Evolutionary conservation across 2,888 invertebrate genomes (phyloP), one percentile per base, ranked within the genome.

Genomic region (Pyrgus malvae): DNA sequence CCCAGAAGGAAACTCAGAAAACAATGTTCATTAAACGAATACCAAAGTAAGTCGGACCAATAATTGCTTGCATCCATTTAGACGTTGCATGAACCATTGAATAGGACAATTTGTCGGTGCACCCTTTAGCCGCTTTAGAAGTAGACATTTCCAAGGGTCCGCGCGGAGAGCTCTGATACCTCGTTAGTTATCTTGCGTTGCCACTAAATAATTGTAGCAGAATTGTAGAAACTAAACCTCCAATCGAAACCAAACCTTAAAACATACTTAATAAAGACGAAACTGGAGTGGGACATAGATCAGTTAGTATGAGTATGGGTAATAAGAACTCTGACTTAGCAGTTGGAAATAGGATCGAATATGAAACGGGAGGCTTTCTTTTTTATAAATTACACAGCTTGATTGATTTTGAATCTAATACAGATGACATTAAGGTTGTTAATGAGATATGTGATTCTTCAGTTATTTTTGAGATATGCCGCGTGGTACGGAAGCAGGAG

Each of bases 21-120:
- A 88, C 88, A 89, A 88, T 86, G 84, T 84, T 87, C 84, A 87
- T 87, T 89, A 86, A 83, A 83, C 68, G 84, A 79, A 88, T 87
- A 84, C 88, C 87, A 78, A 80, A 85, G 78, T 69, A 74, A 80
- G 74, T 60, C 58, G 59, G 60, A 68, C 67, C 73, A 77, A 78
- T 79, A 77, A 76, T 80, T 79, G 79, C 78, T 68, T 46, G 67
- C 65, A 66, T 69, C 76, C 76, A 75, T 78, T 78, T 76, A 75
- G 69, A 70, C 70, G 69, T 76, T 70, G 72, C 70, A 74, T 75
- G 70, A 72, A 73, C 76, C 76, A 74, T 76, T 84, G 77, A 85
- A 85, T 84, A 69, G 82, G 81, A 85, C 85, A 85, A 86, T 86
- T 86, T 85, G 86, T 86, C 86, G 84, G 83, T 75, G 68, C 70